Evolutionary conservation across 2,113 vertebrate genomes (phyloP), one percentile per base, ranked within the genome.

Genomic region (Dipodomys ordii): DNA sequence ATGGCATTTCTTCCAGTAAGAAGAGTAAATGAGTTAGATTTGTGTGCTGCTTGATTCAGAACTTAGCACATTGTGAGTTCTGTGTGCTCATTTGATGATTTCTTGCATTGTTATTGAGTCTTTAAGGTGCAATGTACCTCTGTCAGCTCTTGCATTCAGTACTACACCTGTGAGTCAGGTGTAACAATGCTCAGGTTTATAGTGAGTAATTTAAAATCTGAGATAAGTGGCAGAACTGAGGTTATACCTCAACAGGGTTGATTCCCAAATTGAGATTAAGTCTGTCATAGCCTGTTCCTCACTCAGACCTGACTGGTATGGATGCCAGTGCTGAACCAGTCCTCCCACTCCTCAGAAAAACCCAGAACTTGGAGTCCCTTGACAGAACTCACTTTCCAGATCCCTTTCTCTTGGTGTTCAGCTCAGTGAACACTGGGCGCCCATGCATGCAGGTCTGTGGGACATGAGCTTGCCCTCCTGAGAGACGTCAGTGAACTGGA

Each of bases 1-100:
- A 2, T 0, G 27, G 39, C 0, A 9, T 25, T 19, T 18, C 60
- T 30, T 1, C 20, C 32, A 25, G 27, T 7, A 60, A 11, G 68
- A 39, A 25, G 27, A 19, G n/a, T 10, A 76, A 69, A 27, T 27
- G 18, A 9, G 12, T 27, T 30, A 19, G 11, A 19, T 16, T 10
- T 20, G 81, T 30, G 9, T 6, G 0, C 10, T 18, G 3, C 72
- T 28, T 25, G 1, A 7, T 1, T 23, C 46, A 44, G 57, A 46
- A 7, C 32, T 67, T 3, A 32, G 13, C 35, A 6, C n/a, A 0
- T 6, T 25, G 10, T 7, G 18, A 71, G 83, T 12, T 3, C 18
- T 20, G 0, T 4, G 39, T 32, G 23, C 39, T 32, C 57, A 0
- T 78, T 4, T 39, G 65, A 20, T 4, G 22, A 7, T 30, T 53